Percentiles rank a stretch among this genome's conserved stretches.
Conservation (phyloP, 2,888 invertebrate species). For the Portevinia maculata region DNA sequence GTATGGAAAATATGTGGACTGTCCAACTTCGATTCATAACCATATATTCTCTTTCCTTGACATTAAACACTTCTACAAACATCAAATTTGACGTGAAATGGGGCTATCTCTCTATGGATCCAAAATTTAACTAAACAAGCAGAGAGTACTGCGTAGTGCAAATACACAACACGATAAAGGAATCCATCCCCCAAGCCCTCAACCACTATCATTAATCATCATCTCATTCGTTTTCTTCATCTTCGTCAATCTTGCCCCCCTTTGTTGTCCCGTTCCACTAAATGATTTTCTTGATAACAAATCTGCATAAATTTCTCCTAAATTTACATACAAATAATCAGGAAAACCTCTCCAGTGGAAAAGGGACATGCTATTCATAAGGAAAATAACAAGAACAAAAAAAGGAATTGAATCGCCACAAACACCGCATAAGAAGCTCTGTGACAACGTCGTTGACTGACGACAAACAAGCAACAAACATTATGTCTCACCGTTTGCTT, state of each 20-base stretch:
- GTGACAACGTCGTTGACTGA: constrained; percentile 62
- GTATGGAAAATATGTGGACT: constrained; percentile 9
- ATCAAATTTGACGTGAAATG: constrained; percentile 27
- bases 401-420: constrained; percentile 46
- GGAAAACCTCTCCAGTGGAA: constrained; percentile 33
- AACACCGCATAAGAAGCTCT: constrained; percentile 69
- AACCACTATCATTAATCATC: constrained; percentile 67
- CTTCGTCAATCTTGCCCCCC: constrained; percentile 17
- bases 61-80: constrained; percentile 55
- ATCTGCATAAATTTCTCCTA: constrained; percentile 77
- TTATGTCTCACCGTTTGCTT: constrained; percentile 69
- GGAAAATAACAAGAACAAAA: constrained; percentile 11
- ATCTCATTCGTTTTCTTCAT: constrained; percentile 36
- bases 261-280: constrained; percentile 44
- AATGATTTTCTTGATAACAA: constrained; percentile 74
- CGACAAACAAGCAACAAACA: constrained; percentile 69
- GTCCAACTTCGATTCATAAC: constrained; percentile 57
- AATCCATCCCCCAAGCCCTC: constrained; percentile 15
- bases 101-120: constrained; percentile 7
- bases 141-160: background rate
- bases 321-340: constrained; percentile 79
- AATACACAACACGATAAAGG: background rate
- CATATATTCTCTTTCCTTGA: constrained; percentile 61
- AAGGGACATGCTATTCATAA: constrained; percentile 28
- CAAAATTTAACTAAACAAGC: constrained; percentile 36